phyloP scores from a whole-genome alignment of 2,797 vertebrate species.

The Balearica regulorum region DNA sequence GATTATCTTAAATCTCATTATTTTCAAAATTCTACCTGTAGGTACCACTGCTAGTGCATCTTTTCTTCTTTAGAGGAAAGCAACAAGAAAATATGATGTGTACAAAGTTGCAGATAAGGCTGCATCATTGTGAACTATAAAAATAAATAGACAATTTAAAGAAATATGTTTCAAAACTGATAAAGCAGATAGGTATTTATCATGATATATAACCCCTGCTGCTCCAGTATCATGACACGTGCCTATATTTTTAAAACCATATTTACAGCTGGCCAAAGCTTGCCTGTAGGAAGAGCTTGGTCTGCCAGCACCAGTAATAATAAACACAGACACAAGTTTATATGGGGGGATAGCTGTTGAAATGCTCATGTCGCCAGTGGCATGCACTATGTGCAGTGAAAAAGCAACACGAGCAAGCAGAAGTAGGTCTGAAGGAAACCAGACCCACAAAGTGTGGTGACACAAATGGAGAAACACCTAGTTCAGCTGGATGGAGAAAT shows the following conservation, averaged over 20 bases:
- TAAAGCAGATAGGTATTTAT: not conserved
- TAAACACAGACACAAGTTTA: not conserved
- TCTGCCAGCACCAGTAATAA: not conserved
- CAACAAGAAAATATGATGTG: not conserved
- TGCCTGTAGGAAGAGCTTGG: not conserved
- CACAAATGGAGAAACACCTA: not conserved
- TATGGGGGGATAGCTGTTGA: not conserved
- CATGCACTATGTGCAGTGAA: not conserved
- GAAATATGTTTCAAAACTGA: not conserved
- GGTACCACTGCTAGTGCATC: not conserved
- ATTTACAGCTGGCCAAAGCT: not conserved
- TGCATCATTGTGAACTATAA: not conserved
- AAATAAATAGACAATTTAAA: not conserved
- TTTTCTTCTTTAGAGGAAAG: not conserved
- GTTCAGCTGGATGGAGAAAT: not conserved
- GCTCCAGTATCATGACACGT: fast-evolving
- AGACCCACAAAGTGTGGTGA: not conserved
- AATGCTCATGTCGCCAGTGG: not conserved
- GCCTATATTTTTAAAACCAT: not conserved
- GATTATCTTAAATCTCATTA: not conserved
- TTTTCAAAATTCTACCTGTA: not conserved
- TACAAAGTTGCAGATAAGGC: not conserved
- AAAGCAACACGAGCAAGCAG: fast-evolving
- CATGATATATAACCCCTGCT: not conserved
- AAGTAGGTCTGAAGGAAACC: not conserved